phyloP scores from a whole-genome alignment of 2,888 invertebrate species.

The Zaprionus obscuricornis region DNA sequence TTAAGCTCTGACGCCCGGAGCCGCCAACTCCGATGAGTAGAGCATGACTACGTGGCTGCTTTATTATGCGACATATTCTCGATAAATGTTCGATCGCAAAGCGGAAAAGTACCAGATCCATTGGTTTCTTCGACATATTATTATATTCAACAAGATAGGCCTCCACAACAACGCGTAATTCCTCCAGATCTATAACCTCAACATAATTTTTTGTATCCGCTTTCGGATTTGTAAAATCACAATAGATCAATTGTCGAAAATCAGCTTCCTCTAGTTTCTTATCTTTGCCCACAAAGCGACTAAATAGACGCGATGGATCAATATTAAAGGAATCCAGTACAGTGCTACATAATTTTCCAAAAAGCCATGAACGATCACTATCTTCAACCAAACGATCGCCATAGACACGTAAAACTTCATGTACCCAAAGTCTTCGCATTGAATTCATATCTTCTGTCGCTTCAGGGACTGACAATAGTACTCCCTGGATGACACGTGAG shows the following conservation, averaged over 20 bases:
- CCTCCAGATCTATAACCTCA: slow-evolving; percentile 93
- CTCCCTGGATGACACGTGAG: slow-evolving; percentile 95
- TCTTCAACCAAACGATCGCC: slow-evolving; percentile 95
- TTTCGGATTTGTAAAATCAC: slow-evolving; percentile 97
- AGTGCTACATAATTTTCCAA: slow-evolving; percentile 87
- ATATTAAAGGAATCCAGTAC: slow-evolving; percentile 86
- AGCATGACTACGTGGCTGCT: slow-evolving; percentile 96
- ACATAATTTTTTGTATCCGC: slow-evolving; percentile 94
- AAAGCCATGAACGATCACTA: slow-evolving; percentile 92
- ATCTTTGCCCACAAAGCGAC: slow-evolving; percentile 85
- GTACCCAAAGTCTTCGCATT: slow-evolving; percentile 97
- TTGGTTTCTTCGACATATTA: slow-evolving; percentile 97
- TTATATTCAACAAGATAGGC: slow-evolving; percentile 95
- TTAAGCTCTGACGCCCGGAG: slow-evolving; percentile 95
- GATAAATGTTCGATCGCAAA: slow-evolving; percentile 98
- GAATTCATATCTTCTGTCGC: slow-evolving; percentile 92
- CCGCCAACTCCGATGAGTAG: slow-evolving; percentile 96
- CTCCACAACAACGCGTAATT: slow-evolving; percentile 92
- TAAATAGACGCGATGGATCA: slow-evolving; percentile 88
- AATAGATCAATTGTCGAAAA: slow-evolving; percentile 93
- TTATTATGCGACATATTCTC: slow-evolving; percentile 93
- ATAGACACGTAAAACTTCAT: slow-evolving; percentile 96
- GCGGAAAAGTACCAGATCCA: slow-evolving; percentile 96
- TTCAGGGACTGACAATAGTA: slow-evolving; percentile 95
- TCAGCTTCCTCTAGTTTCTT: slow-evolving; percentile 89